Base-by-base conservation (phyloP, 1,140 invertebrate genomes). In the Drosophila triauraria region DNA sequence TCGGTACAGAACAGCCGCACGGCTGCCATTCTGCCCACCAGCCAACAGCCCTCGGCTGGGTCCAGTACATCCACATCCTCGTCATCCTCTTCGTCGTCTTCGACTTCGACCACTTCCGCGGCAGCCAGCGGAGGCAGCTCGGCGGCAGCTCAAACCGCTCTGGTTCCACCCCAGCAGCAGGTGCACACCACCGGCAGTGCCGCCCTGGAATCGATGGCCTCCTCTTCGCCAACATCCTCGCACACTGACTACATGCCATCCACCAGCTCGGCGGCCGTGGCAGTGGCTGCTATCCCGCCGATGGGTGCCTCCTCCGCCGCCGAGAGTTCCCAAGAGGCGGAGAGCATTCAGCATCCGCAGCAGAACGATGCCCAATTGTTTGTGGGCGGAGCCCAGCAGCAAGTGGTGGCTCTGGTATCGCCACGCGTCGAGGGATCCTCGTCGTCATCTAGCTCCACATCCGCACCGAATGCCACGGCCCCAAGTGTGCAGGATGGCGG, bases 11-110 rank as follows among this genome's bases (percentile, higher is more conserved):
- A 93, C 65, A 94, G 94, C 15, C 93, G 95, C 65, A 97, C 96
- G 27, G 96, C 96, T 2, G 96, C 96, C 10, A 96, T 97, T n/a
- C 93, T 97, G 74, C 97, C 96, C 1, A 96, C 95, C 38, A 96
- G 95, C n/a, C 93, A 93, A 60, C 90, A 88, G 54, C 80, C 69
- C 0, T 75, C 82, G 27, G 65, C 74, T 5, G 82, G 76, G 12
- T 75, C 69, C 12, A 80, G 67, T 43, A 53, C 79, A 7, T 64
- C 74, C 15, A 75, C 81, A 1, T 78, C 78, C 3, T 82, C 90
- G 0, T 84, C 82, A 0, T 80, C 78, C 0, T 79, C 85, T 0
- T 74, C 71, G 0, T 72, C 82, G 0, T 86, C 76, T 1, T 70
- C 74, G 13, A 80, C 91, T 7, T 91, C 91, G 9, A 86, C 91